These are phyloP conservation scores for Sebastes miniatus DNA, from an alignment of 2,797 vertebrate genomes.

Conservation along the genomic window DNA sequence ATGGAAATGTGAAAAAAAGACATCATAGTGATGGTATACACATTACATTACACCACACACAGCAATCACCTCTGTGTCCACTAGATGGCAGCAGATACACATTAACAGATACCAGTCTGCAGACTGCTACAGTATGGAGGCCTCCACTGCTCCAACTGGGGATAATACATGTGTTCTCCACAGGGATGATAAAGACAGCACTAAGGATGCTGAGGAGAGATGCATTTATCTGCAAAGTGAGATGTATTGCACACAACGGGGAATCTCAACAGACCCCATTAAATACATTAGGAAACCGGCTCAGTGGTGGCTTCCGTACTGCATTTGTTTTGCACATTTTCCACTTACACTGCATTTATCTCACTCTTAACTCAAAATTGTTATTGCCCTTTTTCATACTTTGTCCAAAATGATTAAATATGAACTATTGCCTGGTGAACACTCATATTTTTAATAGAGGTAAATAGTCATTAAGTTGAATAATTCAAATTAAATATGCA, in stretches of 20 bases:
- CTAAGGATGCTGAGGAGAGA: constrained; percentile 10
- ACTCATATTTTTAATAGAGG: not conserved
- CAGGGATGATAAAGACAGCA: constrained; percentile 26
- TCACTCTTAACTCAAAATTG: not conserved
- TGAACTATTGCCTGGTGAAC: not conserved
- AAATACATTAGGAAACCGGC: constrained; percentile 30
- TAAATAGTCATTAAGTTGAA: not conserved
- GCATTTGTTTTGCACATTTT: constrained; percentile 27
- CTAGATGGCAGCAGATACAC: constrained; percentile 67
- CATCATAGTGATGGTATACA: constrained; percentile 35
- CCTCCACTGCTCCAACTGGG: not conserved
- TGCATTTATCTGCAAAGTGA: constrained; percentile 40
- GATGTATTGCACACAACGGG: constrained; percentile 40
- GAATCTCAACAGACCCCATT: constrained; percentile 20
- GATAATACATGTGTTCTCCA: constrained; percentile 26
- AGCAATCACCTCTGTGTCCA: not conserved
- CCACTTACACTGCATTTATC: constrained; percentile 9
- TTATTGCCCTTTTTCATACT: constrained; percentile 1
- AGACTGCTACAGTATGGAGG: constrained; percentile 10
- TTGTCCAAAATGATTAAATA: not conserved
- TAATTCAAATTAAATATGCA: not conserved
- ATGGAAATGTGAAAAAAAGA: constrained; percentile 23
- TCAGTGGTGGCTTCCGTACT: not conserved
- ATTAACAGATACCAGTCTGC: not conserved
- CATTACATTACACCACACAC: constrained; percentile 11